Evolutionary conservation across 2,888 invertebrate species (phyloP), one percentile per base, ranked within the genome.

Genomic region (Lochmaea crataegi): DNA sequence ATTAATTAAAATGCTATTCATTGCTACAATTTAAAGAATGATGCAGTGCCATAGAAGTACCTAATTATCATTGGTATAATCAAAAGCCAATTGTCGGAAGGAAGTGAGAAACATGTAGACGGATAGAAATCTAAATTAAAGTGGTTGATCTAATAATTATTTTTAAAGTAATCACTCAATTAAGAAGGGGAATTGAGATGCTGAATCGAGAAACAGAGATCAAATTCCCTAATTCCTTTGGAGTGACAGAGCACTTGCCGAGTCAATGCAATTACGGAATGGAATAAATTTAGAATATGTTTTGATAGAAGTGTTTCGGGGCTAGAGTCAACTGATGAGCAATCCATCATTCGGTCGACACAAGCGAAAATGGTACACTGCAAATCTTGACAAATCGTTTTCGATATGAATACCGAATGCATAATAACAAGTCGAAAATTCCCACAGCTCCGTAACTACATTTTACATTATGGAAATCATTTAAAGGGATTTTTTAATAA

Each of bases 321-420:
- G 84, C 81, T 83, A 83, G 81, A 84, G 84, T 84, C 82, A 82
- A 82, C 83, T 80, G 78, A 79, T 80, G 77, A 79, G 81, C 83
- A 82, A 86, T 86, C 86, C 84, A 86, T 86, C 86, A 86, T 84
- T 79, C 80, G 78, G 78, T 78, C 80, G 81, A 81, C 79, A 82
- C 81, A 78, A 70, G 77, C 76, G 81, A 81, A 81, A 82, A 80
- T 82, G 83, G 81, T 83, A 83, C 74, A 82, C 81, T 84, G 83
- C 83, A 86, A 85, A 86, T 86, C 86, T 84, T 86, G 86, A 86
- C 86, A 86, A 86, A 86, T 86, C 85, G 85, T 83, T 85, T 83
- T 84, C 82, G 83, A 83, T 85, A 86, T 84, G 84, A 85, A 85
- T 85, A 81, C 83, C 80, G 86, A 86, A 85, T 84, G 82, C 82